Percentiles rank a stretch among this genome's conserved stretches.
These are phyloP conservation scores for Eulemur coronatus DNA, from an alignment of 2,797 vertebrate species.

Conservation along the genomic window DNA sequence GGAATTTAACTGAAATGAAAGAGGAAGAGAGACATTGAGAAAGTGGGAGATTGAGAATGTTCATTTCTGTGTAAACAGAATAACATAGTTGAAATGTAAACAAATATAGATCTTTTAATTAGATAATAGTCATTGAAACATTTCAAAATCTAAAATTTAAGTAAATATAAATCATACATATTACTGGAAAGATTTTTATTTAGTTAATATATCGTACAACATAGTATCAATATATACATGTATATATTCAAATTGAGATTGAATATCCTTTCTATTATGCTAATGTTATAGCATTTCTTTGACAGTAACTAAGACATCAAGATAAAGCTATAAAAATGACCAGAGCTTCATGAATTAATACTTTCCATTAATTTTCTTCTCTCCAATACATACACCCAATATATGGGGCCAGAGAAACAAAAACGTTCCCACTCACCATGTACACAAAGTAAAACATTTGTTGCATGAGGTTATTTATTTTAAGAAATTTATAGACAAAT, in stretches of 20 bases:
- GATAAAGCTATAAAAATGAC: background rate
- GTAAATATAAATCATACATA: background rate
- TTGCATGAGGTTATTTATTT: background rate
- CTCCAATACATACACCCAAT: background rate
- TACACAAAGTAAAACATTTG: background rate
- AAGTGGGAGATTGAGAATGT: background rate
- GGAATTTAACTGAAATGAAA: conserved; percentile 30
- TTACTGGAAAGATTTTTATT: background rate
- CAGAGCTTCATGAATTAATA: background rate
- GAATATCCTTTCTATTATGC: background rate
- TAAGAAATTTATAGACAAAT: background rate
- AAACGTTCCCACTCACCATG: background rate
- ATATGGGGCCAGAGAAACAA: background rate
- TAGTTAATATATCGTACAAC: background rate
- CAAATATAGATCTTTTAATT: background rate
- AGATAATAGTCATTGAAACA: background rate
- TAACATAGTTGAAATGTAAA: background rate
- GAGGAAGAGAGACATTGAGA: background rate
- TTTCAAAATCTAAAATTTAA: background rate
- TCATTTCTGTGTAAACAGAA: background rate
- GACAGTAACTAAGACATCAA: background rate
- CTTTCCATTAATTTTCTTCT: background rate
- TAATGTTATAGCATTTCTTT: background rate
- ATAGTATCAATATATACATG: background rate
- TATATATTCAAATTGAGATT: background rate